Evolutionary conservation across 2,888 invertebrate species (phyloP).

Genomic region (Seladonia tumulorum): DNA sequence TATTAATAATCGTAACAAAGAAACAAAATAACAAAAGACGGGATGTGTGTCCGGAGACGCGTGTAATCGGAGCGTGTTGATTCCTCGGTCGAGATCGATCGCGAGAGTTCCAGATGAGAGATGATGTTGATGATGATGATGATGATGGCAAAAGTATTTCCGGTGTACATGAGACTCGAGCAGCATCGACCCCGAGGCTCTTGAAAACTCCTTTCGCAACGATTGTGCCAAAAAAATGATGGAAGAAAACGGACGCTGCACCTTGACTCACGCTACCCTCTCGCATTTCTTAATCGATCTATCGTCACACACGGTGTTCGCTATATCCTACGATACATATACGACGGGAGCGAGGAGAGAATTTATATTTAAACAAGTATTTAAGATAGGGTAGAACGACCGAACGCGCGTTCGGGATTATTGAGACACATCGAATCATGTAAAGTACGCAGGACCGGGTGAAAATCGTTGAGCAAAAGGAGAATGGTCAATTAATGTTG

Average conservation of each 20-base stretch:
- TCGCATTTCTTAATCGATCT: conserved; percentile 27
- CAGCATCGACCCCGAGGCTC: background rate
- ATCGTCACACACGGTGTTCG: conserved; percentile 45
- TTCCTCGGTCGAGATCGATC: conserved; percentile 31
- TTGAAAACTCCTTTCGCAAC: conserved; percentile 32
- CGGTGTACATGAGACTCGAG: conserved; percentile 15
- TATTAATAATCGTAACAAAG: conserved; percentile 62
- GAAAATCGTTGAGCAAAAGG: background rate
- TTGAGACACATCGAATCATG: conserved; percentile 18
- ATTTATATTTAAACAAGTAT: conserved; percentile 59
- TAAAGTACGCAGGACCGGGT: conserved; percentile 7
- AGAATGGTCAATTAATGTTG: background rate
- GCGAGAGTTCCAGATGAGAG: background rate
- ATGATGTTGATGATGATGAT: background rate
- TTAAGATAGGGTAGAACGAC: conserved; percentile 64
- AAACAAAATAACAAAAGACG: conserved; percentile 20
- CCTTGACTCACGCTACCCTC: conserved; percentile 3
- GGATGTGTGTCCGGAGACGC: conserved; percentile 47
- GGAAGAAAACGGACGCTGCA: background rate
- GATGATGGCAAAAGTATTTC: background rate
- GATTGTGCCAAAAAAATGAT: conserved; percentile 62
- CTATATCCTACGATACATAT: conserved; percentile 56
- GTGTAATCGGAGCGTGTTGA: conserved; percentile 33
- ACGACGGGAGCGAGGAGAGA: conserved; percentile 32
- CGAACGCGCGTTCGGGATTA: conserved; percentile 9